phyloP scores from a whole-genome alignment of 2,113 vertebrate genomes.

The Mus pahari region DNA sequence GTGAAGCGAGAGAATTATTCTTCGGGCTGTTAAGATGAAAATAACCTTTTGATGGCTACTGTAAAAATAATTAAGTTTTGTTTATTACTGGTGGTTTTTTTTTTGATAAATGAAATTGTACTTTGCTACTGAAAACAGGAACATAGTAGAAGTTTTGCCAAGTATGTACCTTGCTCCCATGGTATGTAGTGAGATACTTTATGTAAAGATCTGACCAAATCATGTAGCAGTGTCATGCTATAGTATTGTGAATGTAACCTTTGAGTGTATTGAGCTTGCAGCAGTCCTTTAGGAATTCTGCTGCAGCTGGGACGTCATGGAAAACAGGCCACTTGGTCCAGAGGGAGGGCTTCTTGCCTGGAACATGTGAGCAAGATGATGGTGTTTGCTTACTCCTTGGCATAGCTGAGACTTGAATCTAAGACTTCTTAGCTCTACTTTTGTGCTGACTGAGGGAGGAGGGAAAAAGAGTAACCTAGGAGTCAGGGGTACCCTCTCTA shows the following conservation, averaged over 20 bases:
- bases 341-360: not conserved
- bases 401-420: not conserved
- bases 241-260: not conserved
- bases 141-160: not conserved
- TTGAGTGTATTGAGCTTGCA: not conserved
- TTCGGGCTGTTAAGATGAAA: slow-evolving; percentile 39
- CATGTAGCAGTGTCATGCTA: not conserved
- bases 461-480: not conserved
- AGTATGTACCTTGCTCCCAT: not conserved
- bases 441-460: not conserved
- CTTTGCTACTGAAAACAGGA: slow-evolving; percentile 38
- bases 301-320: not conserved
- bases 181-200: not conserved
- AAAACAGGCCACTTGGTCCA: not conserved
- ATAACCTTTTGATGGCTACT: slow-evolving; percentile 14
- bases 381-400: not conserved
- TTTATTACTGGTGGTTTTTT: slow-evolving; percentile 1
- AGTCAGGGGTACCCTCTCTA: not conserved
- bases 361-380: not conserved
- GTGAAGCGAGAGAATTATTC: slow-evolving; percentile 33
- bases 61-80: slow-evolving; percentile 36
- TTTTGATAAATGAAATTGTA: slow-evolving; percentile 2
- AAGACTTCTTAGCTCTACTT: not conserved
- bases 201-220: not conserved
- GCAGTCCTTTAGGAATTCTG: not conserved